Percentiles rank a stretch among this genome's conserved stretches.
These are phyloP conservation scores for Characodon lateralis DNA, from an alignment of 2,797 vertebrate genomes.

Conservation along the genomic window DNA sequence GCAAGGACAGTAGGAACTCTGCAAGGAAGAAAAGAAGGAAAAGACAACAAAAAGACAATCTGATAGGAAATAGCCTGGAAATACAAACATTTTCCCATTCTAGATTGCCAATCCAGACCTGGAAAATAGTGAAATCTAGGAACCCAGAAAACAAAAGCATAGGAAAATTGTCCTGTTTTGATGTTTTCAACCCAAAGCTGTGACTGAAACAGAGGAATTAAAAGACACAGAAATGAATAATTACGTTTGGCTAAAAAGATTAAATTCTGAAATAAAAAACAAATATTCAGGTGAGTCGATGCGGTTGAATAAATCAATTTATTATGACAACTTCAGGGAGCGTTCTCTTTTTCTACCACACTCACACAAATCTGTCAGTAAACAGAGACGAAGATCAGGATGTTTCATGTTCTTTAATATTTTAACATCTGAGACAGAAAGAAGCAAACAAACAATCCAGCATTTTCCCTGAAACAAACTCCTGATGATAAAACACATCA, in stretches of 20 bases:
- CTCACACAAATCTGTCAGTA: slow-evolving; percentile 16
- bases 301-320: not conserved
- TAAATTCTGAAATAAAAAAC: not conserved
- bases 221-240: too few species aligned
- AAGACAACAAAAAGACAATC: too few species aligned
- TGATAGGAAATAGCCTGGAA: too few species aligned
- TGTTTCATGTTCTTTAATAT: slow-evolving; percentile 65
- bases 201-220: not conserved
- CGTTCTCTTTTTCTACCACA: not conserved
- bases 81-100: too few species aligned
- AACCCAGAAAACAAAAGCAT: not conserved
- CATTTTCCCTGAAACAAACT: slow-evolving; percentile 25
- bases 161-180: not conserved
- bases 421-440: slow-evolving; percentile 37
- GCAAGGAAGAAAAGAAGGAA: too few species aligned
- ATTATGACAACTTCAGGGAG: not conserved
- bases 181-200: not conserved
- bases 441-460: slow-evolving; percentile 64
- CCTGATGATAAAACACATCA: slow-evolving; percentile 31
- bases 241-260: not conserved
- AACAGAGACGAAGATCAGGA: slow-evolving; percentile 39
- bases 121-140: not conserved
- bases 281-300: not conserved
- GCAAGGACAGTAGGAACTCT: too few species aligned
- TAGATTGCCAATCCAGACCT: too few species aligned